Conservation (phyloP, 2,797 vertebrate genomes). For the Mormyrus hasselquistii region DNA sequence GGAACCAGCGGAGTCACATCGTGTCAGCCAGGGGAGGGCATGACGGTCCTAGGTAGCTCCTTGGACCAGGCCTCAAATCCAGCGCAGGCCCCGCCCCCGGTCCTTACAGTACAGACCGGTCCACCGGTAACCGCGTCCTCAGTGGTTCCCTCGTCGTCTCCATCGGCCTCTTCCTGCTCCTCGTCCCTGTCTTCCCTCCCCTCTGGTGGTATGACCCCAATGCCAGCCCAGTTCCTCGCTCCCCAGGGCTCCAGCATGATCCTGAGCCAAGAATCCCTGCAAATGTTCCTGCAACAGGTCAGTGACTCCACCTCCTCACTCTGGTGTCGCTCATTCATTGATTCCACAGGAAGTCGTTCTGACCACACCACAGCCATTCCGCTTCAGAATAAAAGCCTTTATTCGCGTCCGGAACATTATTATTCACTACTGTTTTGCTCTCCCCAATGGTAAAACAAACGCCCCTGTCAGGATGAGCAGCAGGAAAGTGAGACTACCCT, state of each 20-base stretch:
- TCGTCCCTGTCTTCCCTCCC: conserved; percentile 57
- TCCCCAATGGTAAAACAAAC: conserved; percentile 56
- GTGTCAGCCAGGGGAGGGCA: conserved; percentile 57
- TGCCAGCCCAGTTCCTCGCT: conserved; percentile 55
- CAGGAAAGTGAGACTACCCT: conserved; percentile 69
- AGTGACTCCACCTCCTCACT: conserved; percentile 32
- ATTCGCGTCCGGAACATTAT: not conserved
- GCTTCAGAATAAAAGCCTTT: not conserved
- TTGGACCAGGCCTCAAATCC: conserved; percentile 64
- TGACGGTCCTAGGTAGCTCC: conserved; percentile 58
- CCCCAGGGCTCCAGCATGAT: conserved; percentile 70
- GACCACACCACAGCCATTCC: not conserved
- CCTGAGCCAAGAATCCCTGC: conserved; percentile 82
- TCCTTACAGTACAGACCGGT: conserved; percentile 47
- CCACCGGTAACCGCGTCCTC: conserved; percentile 60
- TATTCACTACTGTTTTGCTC: conserved; percentile 57
- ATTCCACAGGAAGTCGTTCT: not conserved
- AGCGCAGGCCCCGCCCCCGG: conserved; percentile 17
- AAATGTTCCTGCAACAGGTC: conserved; percentile 95
- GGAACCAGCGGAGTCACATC: conserved; percentile 53
- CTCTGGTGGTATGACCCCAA: conserved; percentile 56
- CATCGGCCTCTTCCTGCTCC: conserved; percentile 54
- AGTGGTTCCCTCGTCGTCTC: conserved; percentile 52
- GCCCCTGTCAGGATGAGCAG: conserved; percentile 70
- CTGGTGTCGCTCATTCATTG: not conserved